Conservation (phyloP, 2,113 vertebrate species). For the Myrmophylax atrothorax region DNA sequence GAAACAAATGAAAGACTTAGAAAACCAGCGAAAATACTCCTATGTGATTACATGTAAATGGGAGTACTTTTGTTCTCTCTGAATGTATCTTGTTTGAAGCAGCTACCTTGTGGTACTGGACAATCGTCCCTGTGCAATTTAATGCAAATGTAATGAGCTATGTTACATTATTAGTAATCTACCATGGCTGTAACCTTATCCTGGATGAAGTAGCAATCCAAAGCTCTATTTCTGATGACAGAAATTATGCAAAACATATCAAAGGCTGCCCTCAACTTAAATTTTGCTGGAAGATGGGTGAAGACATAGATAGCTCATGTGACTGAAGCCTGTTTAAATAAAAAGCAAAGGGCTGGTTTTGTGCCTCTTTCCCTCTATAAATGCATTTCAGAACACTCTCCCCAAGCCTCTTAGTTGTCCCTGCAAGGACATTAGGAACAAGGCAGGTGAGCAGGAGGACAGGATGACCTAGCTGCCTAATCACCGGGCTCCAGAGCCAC, state of each 20-base stretch:
- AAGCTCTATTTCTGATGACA: background rate
- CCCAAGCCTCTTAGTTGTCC: background rate
- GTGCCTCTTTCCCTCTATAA: background rate
- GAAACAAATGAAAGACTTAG: background rate
- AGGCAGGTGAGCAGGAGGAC: background rate
- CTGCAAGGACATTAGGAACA: background rate
- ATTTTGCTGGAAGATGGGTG: background rate
- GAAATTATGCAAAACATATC: background rate
- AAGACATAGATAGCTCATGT: fast-evolving
- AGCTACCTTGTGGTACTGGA: background rate
- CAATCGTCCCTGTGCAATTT: background rate
- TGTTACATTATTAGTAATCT: background rate
- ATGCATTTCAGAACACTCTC: background rate
- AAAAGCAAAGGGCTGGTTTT: background rate
- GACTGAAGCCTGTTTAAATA: background rate
- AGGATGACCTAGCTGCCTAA: background rate
- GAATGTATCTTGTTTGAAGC: background rate
- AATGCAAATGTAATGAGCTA: background rate
- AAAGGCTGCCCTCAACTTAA: background rate
- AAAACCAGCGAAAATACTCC: background rate
- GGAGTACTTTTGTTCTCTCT: background rate
- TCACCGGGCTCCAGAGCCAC: background rate
- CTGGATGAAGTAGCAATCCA: background rate
- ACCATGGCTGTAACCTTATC: background rate
- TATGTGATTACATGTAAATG: fast-evolving